Evolutionary conservation across 2,113 vertebrate genomes (phyloP).

Genomic region (Amblyopsis rosae): DNA sequence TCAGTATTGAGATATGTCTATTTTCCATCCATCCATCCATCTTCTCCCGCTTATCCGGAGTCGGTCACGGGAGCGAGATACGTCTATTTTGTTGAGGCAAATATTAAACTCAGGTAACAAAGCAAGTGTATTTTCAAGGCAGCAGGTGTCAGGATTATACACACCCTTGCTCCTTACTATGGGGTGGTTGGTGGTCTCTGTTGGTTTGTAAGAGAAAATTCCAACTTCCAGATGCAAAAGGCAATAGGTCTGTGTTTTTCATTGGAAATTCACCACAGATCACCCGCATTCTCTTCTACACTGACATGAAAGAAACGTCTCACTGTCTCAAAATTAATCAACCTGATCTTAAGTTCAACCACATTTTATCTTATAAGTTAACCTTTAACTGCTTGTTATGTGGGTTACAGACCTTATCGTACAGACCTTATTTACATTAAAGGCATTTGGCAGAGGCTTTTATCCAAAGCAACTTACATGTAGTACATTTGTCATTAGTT

Average conservation of each 20-base stretch:
- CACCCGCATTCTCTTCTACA: slow-evolving; percentile 42
- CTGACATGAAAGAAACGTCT: slow-evolving; percentile 65
- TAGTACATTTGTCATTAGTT: too few species aligned
- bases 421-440: too few species aligned
- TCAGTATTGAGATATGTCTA: too few species aligned
- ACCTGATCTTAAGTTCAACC: slow-evolving; percentile 33
- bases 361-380: slow-evolving; percentile 28
- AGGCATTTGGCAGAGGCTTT: too few species aligned
- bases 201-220: slow-evolving; percentile 42
- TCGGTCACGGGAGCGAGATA: too few species aligned
- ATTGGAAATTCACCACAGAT: slow-evolving; percentile 57
- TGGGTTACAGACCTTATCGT: slow-evolving; percentile 34
- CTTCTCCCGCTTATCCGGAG: too few species aligned
- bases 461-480: too few species aligned
- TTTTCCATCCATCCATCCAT: too few species aligned
- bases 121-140: slow-evolving; percentile 6
- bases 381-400: slow-evolving; percentile 33
- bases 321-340: slow-evolving; percentile 38
- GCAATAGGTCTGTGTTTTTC: slow-evolving; percentile 69
- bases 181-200: background rate
- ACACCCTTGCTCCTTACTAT: slow-evolving; percentile 11
- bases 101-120: slow-evolving; percentile 4
- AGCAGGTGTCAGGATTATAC: background rate
- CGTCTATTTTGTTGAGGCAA: too few species aligned
- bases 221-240: slow-evolving; percentile 44